Base-by-base conservation (phyloP, 2,888 invertebrate species). In the Protophormia terraenovae region DNA sequence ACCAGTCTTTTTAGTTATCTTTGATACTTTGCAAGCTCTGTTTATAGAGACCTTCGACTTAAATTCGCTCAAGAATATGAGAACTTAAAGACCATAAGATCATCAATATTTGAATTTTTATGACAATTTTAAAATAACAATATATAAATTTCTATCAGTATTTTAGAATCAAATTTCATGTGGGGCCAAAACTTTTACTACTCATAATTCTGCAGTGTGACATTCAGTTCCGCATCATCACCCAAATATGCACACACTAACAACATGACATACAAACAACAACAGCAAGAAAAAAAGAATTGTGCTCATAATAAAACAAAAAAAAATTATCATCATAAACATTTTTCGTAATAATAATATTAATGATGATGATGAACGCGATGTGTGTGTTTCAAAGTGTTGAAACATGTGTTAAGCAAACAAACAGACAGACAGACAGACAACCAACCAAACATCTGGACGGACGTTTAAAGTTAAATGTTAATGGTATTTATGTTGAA, bases 401-500 rank as follows among this genome's bases (percentile, higher is more conserved):
- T 66, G 38, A 75, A 84, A 76, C 80, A 84, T 77, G 84, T 84
- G 76, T 80, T 66, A 41, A 60, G 38, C 45, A 83, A 67, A 69
- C 58, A 60, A 53, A 62, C 41, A 71, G 32, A 41, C 19, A 62
- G 27, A 55, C 53, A 27, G 41, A 29, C 41, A 55, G 16, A 55
- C 16, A 53, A 12, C 14, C 19, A 76, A 32, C 35, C 24, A 60
- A 45, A 29, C 72, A 73, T 58, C 60, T 73, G 72, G 22, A 19
- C 72, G 6, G 16, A 29, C 29, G 41, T 8, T 35, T 47, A 60
- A 6, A 29, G 41, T 27, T 29, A 66, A 19, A 29, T 55, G 64
- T 75, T 38, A 5, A 24, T 55, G 64, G 16, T 32, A 69, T 24
- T 50, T 62, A 58, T 58, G 24, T 67, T 69, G 16, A 60, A 55